Evolutionary conservation across 2,888 invertebrate species (phyloP).

Genomic region (Boloria selene): DNA sequence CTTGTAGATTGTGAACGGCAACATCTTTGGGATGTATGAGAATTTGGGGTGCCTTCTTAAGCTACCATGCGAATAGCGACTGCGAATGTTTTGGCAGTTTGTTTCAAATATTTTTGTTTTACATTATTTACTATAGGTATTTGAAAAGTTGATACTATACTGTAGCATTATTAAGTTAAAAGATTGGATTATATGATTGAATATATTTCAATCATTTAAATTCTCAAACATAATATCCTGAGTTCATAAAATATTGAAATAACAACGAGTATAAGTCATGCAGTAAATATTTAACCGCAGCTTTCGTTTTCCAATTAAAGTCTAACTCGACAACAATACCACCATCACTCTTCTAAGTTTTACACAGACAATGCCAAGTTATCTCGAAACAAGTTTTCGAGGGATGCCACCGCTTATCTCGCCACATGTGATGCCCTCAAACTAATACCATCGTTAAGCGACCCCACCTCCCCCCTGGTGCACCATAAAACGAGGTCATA

Average conservation of each 20-base stretch:
- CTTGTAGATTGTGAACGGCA: slow-evolving; percentile 27
- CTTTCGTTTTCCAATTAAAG: slow-evolving; percentile 27
- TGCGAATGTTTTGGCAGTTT: slow-evolving; percentile 6
- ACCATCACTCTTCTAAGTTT: slow-evolving; percentile 38
- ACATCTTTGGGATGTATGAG: slow-evolving; percentile 18
- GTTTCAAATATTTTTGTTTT: background rate
- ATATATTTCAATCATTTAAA: background rate
- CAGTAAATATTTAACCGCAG: slow-evolving; percentile 3
- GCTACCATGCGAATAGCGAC: background rate
- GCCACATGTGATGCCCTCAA: slow-evolving; percentile 77
- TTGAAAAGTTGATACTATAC: background rate
- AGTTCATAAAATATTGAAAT: background rate
- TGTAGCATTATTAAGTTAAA: background rate
- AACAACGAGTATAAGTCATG: background rate
- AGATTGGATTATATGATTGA: no score
- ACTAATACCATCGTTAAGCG: slow-evolving; percentile 66
- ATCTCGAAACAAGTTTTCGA: slow-evolving; percentile 76
- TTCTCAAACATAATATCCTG: background rate
- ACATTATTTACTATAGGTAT: background rate
- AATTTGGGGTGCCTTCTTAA: slow-evolving; percentile 13
- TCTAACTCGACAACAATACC: slow-evolving; percentile 32
- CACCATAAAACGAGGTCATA: slow-evolving; percentile 65
- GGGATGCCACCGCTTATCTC: slow-evolving; percentile 77
- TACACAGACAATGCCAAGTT: slow-evolving; percentile 70
- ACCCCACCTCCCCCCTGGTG: slow-evolving; percentile 57